Percentiles rank a stretch among this genome's conserved stretches.
Conservation (phyloP, 2,888 invertebrate genomes). For the Atethmia centrago region DNA sequence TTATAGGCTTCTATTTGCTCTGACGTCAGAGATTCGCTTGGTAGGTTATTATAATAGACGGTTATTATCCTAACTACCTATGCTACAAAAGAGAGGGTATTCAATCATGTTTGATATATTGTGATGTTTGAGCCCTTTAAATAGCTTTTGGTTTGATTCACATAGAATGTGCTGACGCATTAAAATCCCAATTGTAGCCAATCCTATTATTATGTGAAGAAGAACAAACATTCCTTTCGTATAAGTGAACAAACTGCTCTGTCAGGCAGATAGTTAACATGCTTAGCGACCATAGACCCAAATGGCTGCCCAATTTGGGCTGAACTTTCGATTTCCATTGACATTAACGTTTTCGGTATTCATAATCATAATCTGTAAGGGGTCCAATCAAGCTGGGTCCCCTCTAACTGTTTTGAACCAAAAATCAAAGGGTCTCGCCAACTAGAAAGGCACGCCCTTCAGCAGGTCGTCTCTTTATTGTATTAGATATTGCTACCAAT, state of each 20-base stretch:
- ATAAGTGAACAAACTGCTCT: neutral
- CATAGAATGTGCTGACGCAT: neutral
- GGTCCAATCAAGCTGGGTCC: neutral
- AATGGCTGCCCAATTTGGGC: neutral
- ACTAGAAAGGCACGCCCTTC: neutral
- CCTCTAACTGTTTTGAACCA: neutral
- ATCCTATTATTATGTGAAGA: neutral
- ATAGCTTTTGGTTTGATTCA: neutral
- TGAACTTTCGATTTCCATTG: conserved; percentile 24
- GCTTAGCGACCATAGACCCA: conserved; percentile 4
- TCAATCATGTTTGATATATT: neutral
- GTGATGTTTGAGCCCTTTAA: neutral
- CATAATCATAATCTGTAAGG: neutral
- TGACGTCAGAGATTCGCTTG: conserved; percentile 41
- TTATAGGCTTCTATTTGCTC: conserved; percentile 41
- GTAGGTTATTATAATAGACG: neutral
- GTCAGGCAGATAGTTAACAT: neutral
- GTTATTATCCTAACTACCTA: neutral
- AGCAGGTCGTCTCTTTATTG: neutral
- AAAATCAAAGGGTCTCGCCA: neutral
- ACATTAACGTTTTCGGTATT: neutral
- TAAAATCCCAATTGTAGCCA: neutral
- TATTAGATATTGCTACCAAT: conserved; percentile 16
- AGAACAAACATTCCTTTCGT: neutral
- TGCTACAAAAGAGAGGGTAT: neutral